Conservation (phyloP, 2,797 vertebrate genomes). For the Lutjanus argentimaculatus region DNA sequence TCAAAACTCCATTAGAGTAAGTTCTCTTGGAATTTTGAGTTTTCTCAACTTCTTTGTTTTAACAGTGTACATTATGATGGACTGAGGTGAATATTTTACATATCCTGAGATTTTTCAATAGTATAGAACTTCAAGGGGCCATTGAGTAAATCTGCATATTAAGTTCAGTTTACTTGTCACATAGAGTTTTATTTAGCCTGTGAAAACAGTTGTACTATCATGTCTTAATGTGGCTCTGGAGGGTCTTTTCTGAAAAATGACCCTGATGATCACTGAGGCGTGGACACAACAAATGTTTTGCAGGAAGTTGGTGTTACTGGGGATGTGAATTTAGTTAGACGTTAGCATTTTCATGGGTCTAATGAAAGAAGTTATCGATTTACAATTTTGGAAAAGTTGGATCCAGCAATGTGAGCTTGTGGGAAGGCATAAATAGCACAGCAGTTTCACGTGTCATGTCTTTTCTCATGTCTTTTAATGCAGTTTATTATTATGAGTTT, state of each 20-base stretch:
- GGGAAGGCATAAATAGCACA: no score
- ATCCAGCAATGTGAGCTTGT: background rate
- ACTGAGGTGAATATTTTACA: background rate
- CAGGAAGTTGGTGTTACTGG: background rate
- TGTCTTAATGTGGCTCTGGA: background rate
- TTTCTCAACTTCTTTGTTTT: no score
- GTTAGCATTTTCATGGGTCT: background rate
- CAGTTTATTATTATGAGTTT: no score
- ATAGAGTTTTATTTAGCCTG: background rate
- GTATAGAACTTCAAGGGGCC: background rate
- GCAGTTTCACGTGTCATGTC: no score
- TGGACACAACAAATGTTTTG: background rate
- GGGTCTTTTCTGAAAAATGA: background rate
- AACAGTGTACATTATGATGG: no score
- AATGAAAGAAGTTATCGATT: background rate
- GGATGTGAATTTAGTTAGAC: background rate
- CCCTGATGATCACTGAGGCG: background rate
- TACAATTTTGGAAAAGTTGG: background rate
- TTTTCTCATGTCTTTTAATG: no score
- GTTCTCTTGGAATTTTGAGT: no score
- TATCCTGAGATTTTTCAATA: background rate
- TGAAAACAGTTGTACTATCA: background rate
- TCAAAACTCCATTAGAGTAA: no score
- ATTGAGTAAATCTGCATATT: background rate
- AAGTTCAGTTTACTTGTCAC: background rate